Evolutionary conservation across 2,888 invertebrate species (phyloP).

Genomic region (Ophion ventricosus): DNA sequence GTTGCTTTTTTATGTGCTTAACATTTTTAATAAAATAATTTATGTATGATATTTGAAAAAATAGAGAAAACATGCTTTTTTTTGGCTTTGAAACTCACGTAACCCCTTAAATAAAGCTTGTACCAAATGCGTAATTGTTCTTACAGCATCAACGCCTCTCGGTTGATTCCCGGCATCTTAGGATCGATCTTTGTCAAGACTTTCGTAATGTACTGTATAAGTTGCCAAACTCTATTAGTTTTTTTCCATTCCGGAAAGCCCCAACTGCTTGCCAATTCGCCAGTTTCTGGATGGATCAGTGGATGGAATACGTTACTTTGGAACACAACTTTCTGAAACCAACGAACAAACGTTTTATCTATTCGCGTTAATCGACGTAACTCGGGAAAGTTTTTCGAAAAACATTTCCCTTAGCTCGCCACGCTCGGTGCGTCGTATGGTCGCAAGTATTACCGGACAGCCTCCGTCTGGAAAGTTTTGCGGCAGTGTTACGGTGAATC

Average conservation of each 20-base stretch:
- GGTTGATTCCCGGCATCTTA: slow-evolving; percentile 88
- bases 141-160: slow-evolving; percentile 89
- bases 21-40: too few relatives aligned
- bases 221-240: slow-evolving; percentile 91
- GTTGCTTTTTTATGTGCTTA: too few relatives aligned
- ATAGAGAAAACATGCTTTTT: too few relatives aligned
- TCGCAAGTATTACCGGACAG: slow-evolving; percentile 89
- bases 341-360: slow-evolving; percentile 15
- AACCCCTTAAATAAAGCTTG: too few relatives aligned
- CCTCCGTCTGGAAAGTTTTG: slow-evolving; percentile 94
- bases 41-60: too few relatives aligned
- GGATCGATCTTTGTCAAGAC: slow-evolving; percentile 93
- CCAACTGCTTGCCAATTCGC: slow-evolving; percentile 90
- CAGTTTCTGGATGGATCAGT: slow-evolving; percentile 90
- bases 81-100: too few relatives aligned
- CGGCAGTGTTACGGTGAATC: slow-evolving; percentile 94
- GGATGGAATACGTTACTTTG: slow-evolving; percentile 95
- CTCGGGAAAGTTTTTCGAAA: background rate
- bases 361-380: background rate
- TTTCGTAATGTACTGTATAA: slow-evolving; percentile 92
- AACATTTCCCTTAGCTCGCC: background rate
- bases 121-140: slow-evolving; percentile 67
- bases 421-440: too few relatives aligned
- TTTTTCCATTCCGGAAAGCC: slow-evolving; percentile 95
- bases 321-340: slow-evolving; percentile 90